phyloP scores from a whole-genome alignment of 2,113 vertebrate species.

The Silurus asotus region DNA sequence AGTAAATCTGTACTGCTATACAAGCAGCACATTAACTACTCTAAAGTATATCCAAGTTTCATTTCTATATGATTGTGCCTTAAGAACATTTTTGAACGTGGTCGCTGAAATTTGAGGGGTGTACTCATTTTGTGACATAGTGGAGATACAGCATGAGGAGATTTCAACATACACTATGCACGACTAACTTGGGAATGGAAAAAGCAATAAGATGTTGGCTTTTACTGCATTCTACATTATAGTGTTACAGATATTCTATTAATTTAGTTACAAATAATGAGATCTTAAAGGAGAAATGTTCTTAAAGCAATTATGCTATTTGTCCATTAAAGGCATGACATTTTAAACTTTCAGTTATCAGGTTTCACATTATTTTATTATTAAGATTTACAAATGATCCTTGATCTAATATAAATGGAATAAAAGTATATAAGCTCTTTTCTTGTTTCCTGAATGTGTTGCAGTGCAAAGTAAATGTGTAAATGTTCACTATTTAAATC shows the following conservation, averaged over 20 bases:
- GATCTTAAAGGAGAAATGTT: neutral
- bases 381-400: neutral
- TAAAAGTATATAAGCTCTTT: neutral
- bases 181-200: too few species aligned
- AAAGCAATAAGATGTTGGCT: too few species aligned
- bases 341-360: neutral
- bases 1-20: too few species aligned
- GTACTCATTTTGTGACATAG: too few species aligned
- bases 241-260: neutral
- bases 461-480: neutral
- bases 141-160: too few species aligned
- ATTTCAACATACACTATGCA: too few species aligned
- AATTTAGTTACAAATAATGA: neutral
- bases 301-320: neutral
- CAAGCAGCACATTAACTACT: too few species aligned
- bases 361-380: neutral
- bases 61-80: too few species aligned
- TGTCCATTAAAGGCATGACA: neutral
- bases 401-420: neutral
- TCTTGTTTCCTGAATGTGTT: neutral
- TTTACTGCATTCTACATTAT: neutral
- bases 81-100: too few species aligned
- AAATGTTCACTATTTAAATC: slow-evolving; percentile 16
- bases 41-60: too few species aligned
- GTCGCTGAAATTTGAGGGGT: too few species aligned